Evolutionary conservation across 2,797 vertebrate genomes (phyloP).

Genomic region (Tamandua tetradactyla): DNA sequence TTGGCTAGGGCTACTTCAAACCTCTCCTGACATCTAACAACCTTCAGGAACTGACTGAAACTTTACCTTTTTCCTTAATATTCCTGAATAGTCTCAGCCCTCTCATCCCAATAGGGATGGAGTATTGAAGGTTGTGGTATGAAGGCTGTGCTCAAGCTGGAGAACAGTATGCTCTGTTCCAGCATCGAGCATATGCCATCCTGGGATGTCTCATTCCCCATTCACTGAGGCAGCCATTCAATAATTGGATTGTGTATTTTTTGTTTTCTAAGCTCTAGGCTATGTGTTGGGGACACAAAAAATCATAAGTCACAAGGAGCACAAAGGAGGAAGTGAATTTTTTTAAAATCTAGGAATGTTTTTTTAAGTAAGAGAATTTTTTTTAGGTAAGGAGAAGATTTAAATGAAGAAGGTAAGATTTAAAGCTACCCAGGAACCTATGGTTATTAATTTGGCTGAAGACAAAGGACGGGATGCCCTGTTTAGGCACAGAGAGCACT

Average conservation of each 20-base stretch:
- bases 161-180: background rate
- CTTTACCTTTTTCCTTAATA: background rate
- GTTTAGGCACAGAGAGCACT: background rate
- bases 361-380: background rate
- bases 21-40: accelerated
- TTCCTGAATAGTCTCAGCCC: background rate
- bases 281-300: background rate
- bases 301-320: background rate
- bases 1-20: background rate
- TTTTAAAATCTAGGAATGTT: background rate
- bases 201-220: background rate
- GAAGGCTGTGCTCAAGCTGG: background rate
- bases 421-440: background rate
- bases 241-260: background rate
- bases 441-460: background rate
- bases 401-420: background rate
- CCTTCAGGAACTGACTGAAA: background rate
- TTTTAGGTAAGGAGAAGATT: background rate
- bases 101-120: background rate
- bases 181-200: background rate
- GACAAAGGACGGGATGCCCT: background rate
- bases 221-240: background rate
- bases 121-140: background rate
- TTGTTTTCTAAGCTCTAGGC: background rate
- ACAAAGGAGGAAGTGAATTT: background rate